A percentile compares a stretch with the other conserved stretches of the same genome.
phyloP scores from a whole-genome alignment of 2,797 vertebrate species.

The Amphiprion clarkii region DNA sequence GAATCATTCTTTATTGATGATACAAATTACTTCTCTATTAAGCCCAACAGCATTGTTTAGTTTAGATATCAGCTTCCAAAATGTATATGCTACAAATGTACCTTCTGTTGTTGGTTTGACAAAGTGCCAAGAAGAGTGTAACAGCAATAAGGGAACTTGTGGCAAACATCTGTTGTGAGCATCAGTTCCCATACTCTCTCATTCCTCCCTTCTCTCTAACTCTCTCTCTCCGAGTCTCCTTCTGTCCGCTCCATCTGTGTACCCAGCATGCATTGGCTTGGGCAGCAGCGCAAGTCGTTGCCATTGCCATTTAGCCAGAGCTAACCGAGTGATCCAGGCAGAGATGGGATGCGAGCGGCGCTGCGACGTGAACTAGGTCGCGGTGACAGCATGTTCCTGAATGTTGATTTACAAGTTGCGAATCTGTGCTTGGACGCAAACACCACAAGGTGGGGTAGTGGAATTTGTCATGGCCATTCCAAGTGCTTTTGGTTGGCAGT shows the following conservation, averaged over 20 bases:
- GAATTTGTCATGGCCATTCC: constrained; percentile 68
- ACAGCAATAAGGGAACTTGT: constrained; percentile 77
- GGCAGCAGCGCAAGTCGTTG: constrained; percentile 60
- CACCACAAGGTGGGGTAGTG: constrained; percentile 83
- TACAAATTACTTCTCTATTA: constrained; percentile 30
- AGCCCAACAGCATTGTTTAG: constrained; percentile 47
- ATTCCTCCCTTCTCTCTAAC: constrained; percentile 37
- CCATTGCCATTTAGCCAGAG: constrained; percentile 76
- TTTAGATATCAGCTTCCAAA: constrained; percentile 59
- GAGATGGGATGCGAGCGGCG: constrained; percentile 62
- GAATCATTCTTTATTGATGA: constrained; percentile 24
- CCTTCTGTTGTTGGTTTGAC: constrained; percentile 74
- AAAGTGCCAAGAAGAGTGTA: constrained; percentile 74
- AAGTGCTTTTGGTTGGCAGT: constrained; percentile 58
- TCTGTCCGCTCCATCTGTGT: constrained; percentile 85
- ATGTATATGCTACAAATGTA: constrained; percentile 60
- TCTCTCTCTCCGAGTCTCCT: constrained; percentile 66
- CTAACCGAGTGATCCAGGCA: constrained; percentile 77
- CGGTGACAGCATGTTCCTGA: constrained; percentile 60
- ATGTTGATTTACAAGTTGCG: constrained; percentile 75
- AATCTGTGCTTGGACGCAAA: constrained; percentile 75
- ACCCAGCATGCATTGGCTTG: constrained; percentile 80
- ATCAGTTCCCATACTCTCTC: constrained; percentile 71
- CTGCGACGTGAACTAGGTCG: constrained; percentile 69
- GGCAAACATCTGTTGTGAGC: constrained; percentile 82